Percentiles rank a stretch among this genome's conserved stretches.
phyloP scores from a whole-genome alignment of 2,888 invertebrate species.

The Sphecodes monilicornis region DNA sequence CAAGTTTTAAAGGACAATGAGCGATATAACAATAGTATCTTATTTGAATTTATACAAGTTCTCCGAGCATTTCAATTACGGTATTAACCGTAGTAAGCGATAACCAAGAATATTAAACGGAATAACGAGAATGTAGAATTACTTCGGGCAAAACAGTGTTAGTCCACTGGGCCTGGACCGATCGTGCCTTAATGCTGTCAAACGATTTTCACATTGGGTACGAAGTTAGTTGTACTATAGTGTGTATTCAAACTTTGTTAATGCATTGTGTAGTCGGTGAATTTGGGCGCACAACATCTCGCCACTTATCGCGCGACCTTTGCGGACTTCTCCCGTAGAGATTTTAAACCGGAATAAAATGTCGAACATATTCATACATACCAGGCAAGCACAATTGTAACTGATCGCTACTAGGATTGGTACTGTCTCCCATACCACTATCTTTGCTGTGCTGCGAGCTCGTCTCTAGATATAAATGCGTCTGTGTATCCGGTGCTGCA shows the following conservation, averaged over 20 bases:
- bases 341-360: constrained; percentile 11
- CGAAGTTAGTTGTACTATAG: not conserved
- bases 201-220: not conserved
- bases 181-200: not conserved
- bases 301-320: not conserved
- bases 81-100: too few relatives aligned
- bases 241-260: not conserved
- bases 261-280: not conserved
- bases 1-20: not conserved
- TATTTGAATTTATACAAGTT: not conserved
- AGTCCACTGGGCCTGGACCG: not conserved
- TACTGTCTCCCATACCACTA: constrained; percentile 92
- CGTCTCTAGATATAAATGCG: constrained; percentile 87
- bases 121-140: not conserved
- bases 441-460: constrained; percentile 92
- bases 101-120: not conserved
- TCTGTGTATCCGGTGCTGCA: constrained; percentile 76
- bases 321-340: not conserved
- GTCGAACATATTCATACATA: constrained; percentile 56
- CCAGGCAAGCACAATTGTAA: constrained; percentile 83
- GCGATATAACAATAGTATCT: not conserved
- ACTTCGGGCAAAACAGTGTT: not conserved
- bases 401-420: constrained; percentile 90
- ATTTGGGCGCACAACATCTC: not conserved
- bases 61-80: not conserved